These are phyloP conservation scores for Drosophila parvula DNA, from an alignment of 1,140 invertebrate genomes.

Conservation along the genomic window DNA sequence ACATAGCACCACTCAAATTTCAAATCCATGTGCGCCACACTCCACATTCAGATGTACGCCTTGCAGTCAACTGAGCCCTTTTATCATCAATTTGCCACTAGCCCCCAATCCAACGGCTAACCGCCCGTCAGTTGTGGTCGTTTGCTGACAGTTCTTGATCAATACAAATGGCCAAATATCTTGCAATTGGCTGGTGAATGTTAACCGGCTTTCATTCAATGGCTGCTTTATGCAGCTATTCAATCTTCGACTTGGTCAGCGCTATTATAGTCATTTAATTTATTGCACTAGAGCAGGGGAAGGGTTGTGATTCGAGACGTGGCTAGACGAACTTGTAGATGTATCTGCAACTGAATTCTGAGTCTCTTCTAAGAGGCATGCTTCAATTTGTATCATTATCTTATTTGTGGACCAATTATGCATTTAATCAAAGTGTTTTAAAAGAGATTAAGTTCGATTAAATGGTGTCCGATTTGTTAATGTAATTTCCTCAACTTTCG, in stretches of 20 bases:
- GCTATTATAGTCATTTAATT: constrained; percentile 15
- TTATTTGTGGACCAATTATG: too few relatives aligned
- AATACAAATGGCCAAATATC: constrained; percentile 53
- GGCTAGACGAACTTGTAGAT: not conserved
- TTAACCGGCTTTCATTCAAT: constrained; percentile 19
- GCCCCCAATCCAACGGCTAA: not conserved
- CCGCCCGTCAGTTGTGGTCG: constrained; percentile 38
- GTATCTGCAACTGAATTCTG: not conserved
- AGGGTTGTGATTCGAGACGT: not conserved
- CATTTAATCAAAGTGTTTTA: not conserved
- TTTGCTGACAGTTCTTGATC: constrained; percentile 39
- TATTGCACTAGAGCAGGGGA: not conserved
- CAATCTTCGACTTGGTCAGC: constrained; percentile 10
- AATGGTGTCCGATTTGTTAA: not conserved
- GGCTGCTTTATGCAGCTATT: constrained; percentile 4
- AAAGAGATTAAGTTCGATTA: not conserved
- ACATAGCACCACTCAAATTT: constrained; percentile 29
- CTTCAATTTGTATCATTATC: not conserved
- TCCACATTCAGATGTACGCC: not conserved
- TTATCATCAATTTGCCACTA: constrained; percentile 56
- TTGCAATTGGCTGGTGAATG: constrained; percentile 37
- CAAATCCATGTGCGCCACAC: constrained; percentile 37
- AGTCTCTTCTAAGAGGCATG: not conserved
- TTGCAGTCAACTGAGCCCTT: constrained; percentile 44
- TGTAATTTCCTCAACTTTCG: not conserved